phyloP scores from a whole-genome alignment of 30 jellyfish, hydroid and myxozoan species.

The Aurelia aurita region DNA sequence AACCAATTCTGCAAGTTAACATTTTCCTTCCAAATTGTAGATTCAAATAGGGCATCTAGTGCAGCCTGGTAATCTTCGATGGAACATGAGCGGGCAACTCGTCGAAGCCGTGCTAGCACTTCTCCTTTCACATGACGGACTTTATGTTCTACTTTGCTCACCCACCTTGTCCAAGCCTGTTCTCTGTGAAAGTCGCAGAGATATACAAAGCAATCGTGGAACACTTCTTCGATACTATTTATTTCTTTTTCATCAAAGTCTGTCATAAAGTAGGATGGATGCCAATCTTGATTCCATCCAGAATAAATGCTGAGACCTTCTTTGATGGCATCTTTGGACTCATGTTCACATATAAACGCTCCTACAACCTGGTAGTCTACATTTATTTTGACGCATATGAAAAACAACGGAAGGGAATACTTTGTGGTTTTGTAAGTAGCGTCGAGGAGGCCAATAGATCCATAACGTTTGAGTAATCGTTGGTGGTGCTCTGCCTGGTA shows the following conservation, averaged over 20 bases:
- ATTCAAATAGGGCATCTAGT: not conserved
- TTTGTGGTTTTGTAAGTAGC: constrained; percentile 43
- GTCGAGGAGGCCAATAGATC: constrained; percentile 26
- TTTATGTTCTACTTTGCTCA: not conserved
- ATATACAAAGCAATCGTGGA: not conserved
- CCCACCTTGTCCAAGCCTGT: constrained; percentile 6
- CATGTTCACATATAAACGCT: not conserved
- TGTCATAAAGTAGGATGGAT: not conserved
- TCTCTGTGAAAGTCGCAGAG: not conserved
- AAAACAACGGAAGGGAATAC: constrained; percentile 30
- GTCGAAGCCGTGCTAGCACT: not conserved
- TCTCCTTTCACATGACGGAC: constrained; percentile 2
- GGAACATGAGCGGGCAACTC: not conserved
- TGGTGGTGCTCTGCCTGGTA: constrained; percentile 17
- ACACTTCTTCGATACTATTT: not conserved
- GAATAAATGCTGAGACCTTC: not conserved
- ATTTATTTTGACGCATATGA: not conserved
- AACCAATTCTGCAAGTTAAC: not conserved
- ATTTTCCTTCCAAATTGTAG: not conserved
- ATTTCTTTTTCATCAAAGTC: constrained; percentile 5
- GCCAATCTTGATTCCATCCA: constrained; percentile 5
- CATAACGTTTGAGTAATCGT: constrained; percentile 7
- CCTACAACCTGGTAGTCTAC: constrained; percentile 11
- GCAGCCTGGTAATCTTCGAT: not conserved
- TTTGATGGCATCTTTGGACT: not conserved